Evolutionary conservation across 2,888 invertebrate species (phyloP).

Genomic region (Nomada fabriciana): DNA sequence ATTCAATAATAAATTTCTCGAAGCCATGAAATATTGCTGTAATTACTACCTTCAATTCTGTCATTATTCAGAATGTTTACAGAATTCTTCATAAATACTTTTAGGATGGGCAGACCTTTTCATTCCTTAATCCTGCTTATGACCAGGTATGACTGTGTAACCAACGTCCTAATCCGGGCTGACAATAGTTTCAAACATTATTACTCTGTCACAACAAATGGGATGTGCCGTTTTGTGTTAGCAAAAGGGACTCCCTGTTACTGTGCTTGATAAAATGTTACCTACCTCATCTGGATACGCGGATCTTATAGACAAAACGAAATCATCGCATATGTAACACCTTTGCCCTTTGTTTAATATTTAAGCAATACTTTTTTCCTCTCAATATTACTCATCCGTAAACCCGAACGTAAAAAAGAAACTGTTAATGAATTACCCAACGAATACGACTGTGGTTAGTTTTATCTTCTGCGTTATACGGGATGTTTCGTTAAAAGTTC

Average conservation of each 20-base stretch:
- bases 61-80: conserved; percentile 24
- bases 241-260: conserved; percentile 30
- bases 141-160: conserved; percentile 17
- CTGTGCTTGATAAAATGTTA: conserved; percentile 43
- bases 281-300: conserved; percentile 12
- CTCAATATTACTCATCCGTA: no score
- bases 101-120: neutral
- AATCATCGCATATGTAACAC: no score
- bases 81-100: conserved; percentile 32
- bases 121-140: neutral
- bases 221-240: conserved; percentile 29
- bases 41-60: neutral
- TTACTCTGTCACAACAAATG: conserved; percentile 74
- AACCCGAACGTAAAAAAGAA: no score
- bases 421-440: no score
- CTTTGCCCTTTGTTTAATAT: no score
- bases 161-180: conserved; percentile 63
- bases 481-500: no score
- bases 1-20: neutral
- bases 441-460: no score
- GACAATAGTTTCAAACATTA: conserved; percentile 72
- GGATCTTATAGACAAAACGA: conserved; percentile 21
- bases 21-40: conserved; percentile 9
- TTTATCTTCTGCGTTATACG: no score
- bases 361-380: no score